A percentile compares a stretch with the other conserved stretches of the same genome.
These are phyloP conservation scores for Macrocentrus cingulum DNA, from an alignment of 1,140 invertebrate genomes.

Conservation along the genomic window DNA sequence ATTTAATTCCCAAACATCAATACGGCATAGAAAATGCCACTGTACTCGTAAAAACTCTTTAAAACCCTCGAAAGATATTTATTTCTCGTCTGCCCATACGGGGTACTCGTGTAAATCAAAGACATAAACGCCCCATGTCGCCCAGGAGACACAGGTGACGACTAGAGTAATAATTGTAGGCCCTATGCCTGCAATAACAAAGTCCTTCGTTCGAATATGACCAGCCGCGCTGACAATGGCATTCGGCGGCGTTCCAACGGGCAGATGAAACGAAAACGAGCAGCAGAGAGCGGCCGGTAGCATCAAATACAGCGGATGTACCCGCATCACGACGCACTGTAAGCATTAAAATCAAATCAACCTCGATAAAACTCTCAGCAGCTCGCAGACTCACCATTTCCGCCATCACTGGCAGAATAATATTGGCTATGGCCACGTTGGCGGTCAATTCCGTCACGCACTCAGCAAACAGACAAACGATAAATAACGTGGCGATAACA, in stretches of 20 bases:
- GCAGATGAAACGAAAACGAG: conserved; percentile 69
- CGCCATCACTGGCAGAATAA: conserved; percentile 66
- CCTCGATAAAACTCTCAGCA: no score
- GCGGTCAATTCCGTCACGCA: conserved; percentile 66
- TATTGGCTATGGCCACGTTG: conserved; percentile 68
- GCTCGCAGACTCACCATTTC: conserved; percentile 67
- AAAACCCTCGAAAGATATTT: no score
- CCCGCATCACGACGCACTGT: conserved; percentile 60
- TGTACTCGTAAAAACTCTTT: no score
- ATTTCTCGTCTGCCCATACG: conserved; percentile 46
- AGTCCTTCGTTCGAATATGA: conserved; percentile 75
- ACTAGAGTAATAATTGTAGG: conserved; percentile 76
- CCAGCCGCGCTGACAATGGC: conserved; percentile 86
- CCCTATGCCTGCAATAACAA: conserved; percentile 77
- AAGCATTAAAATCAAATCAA: conserved; percentile 15
- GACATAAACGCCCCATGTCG: conserved; percentile 65
- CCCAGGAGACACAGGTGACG: conserved; percentile 68
- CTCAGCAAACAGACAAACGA: conserved; percentile 58
- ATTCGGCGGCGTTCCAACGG: conserved; percentile 89
- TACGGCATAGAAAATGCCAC: no score
- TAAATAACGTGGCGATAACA: conserved; percentile 43
- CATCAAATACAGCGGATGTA: conserved; percentile 72
- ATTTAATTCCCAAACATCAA: no score
- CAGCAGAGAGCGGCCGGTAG: conserved; percentile 68
- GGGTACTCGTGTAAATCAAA: conserved; percentile 64